Evolutionary conservation across 2,113 vertebrate genomes (phyloP).

Genomic region (Picathartes gymnocephalus): DNA sequence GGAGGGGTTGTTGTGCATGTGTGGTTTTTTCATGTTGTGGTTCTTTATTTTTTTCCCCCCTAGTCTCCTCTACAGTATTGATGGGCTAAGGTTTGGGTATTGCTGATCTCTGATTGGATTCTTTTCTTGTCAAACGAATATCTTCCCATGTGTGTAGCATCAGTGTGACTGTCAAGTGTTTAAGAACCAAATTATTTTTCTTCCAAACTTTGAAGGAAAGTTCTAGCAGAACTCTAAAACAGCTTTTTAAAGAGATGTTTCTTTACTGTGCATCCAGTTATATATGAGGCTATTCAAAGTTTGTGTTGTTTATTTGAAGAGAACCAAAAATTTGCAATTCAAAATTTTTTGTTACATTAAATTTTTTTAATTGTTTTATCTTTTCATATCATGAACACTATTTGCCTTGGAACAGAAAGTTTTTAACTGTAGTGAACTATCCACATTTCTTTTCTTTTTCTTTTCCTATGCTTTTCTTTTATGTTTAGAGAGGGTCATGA

Average conservation of each 20-base stretch:
- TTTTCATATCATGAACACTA: not conserved
- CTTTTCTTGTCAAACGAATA: not conserved
- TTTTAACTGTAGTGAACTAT: not conserved
- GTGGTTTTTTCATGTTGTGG: not conserved
- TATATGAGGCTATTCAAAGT: not conserved
- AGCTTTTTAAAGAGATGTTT: not conserved
- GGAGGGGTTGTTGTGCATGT: rapidly evolving
- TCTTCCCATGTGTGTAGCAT: not conserved
- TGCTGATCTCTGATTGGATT: not conserved
- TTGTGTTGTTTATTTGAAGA: not conserved
- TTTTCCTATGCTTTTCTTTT: not conserved
- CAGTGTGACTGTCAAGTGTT: not conserved
- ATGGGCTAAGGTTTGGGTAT: not conserved
- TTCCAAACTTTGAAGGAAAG: not conserved
- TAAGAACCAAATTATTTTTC: not conserved
- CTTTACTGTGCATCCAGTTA: not conserved
- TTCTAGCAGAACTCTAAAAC: not conserved
- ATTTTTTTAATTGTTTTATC: not conserved
- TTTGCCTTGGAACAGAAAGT: not conserved
- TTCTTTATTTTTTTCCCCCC: not conserved
- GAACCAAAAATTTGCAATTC: not conserved
- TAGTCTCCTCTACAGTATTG: not conserved
- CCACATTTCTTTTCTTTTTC: not conserved
- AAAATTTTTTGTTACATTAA: not conserved
- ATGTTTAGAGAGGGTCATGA: not conserved